Evolutionary conservation across 2,888 invertebrate genomes (phyloP).

Genomic region (Nomada fucata): DNA sequence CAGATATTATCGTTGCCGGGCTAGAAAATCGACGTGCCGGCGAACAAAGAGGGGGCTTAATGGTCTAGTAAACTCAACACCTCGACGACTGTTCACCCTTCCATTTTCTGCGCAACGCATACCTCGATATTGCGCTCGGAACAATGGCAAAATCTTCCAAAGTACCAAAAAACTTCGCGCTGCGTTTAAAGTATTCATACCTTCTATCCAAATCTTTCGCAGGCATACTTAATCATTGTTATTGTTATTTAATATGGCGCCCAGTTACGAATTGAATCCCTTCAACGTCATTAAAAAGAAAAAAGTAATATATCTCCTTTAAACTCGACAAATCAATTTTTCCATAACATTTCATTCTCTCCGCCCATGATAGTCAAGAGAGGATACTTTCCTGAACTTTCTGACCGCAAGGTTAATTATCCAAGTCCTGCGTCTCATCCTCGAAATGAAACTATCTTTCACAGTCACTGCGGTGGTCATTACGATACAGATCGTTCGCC

Average conservation of each 20-base stretch:
- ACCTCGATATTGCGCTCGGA: neutral
- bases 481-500: too few relatives aligned
- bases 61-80: conserved; percentile 30
- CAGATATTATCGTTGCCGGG: conserved; percentile 37
- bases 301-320: neutral
- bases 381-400: neutral
- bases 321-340: neutral
- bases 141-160: neutral
- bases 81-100: conserved; percentile 9
- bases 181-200: too few relatives aligned
- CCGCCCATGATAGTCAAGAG: neutral
- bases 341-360: neutral
- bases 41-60: conserved; percentile 38
- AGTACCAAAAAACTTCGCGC: neutral
- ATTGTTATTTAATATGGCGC: too few relatives aligned
- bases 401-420: neutral
- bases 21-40: conserved; percentile 30
- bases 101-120: neutral
- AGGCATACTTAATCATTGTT: too few relatives aligned
- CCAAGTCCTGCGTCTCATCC: neutral
- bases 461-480: neutral
- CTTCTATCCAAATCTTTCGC: too few relatives aligned
- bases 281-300: too few relatives aligned
- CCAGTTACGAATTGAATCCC: too few relatives aligned
- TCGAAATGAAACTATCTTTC: conserved; percentile 5